A percentile compares a stretch with the other conserved stretches of the same genome.
phyloP scores from a whole-genome alignment of 1,140 invertebrate genomes.

The Rhagoletis pomonella region DNA sequence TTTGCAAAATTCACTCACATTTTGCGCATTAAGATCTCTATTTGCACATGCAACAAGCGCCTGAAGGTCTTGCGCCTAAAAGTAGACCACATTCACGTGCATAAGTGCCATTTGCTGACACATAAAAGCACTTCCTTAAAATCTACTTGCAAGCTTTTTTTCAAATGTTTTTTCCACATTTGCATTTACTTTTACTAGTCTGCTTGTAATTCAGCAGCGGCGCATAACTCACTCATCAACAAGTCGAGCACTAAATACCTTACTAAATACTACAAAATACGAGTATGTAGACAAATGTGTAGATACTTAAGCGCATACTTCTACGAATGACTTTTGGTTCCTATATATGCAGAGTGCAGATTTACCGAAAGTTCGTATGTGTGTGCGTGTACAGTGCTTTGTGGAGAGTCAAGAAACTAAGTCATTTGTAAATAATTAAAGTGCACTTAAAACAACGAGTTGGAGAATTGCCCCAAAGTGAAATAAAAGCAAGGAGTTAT shows the following conservation, averaged over 20 bases:
- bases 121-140: constrained; percentile 38
- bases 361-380: neutral
- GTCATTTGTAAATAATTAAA: constrained; percentile 52
- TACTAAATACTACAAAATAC: neutral
- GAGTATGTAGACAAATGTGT: neutral
- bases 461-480: constrained; percentile 1
- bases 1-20: neutral
- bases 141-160: neutral
- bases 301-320: neutral
- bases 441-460: constrained; percentile 47
- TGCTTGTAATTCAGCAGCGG: neutral
- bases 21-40: neutral
- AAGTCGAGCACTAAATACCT: neutral
- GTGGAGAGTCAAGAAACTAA: constrained; percentile 15
- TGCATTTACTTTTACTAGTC: neutral
- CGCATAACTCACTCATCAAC: neutral
- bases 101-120: neutral
- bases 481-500: constrained; percentile 35
- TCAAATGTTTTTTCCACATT: neutral
- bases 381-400: neutral
- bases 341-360: no score
- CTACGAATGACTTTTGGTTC: neutral
- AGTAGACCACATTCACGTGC: constrained; percentile 35
- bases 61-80: constrained; percentile 28
- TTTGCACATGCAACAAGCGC: constrained; percentile 32